Conservation (phyloP, 2,888 invertebrate genomes). For the Yponomeuta sedellus region DNA sequence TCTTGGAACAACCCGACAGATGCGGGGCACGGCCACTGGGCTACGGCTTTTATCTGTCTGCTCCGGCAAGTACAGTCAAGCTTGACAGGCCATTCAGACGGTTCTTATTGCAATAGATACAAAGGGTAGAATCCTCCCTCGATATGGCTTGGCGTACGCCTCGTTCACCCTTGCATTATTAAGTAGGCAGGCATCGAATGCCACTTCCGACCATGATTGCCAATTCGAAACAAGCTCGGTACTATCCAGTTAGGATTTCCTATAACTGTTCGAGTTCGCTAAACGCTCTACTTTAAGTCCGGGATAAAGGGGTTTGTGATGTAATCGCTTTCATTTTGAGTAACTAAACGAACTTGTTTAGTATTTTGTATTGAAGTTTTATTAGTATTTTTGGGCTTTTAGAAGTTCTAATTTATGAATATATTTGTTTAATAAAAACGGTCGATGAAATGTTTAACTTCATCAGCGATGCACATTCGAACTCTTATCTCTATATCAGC, state of each 20-base stretch:
- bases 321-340: neutral
- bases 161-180: constrained; percentile 26
- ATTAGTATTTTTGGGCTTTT: too few species aligned
- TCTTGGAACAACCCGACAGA: neutral
- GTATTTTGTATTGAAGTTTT: neutral
- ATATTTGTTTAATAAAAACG: too few species aligned
- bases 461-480: too few species aligned
- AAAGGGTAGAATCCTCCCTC: neutral
- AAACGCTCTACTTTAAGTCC: neutral
- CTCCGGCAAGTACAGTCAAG: neutral
- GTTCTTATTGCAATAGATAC: neutral
- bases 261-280: neutral
- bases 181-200: constrained; percentile 24
- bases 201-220: constrained; percentile 20
- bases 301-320: constrained; percentile 7
- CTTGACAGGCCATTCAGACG: neutral
- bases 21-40: neutral
- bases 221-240: constrained; percentile 17
- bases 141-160: neutral
- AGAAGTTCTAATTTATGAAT: too few species aligned
- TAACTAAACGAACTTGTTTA: neutral
- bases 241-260: constrained; percentile 16
- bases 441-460: too few species aligned
- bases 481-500: neutral
- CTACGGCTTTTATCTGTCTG: neutral